phyloP scores from a whole-genome alignment of 53 echinoderm and acorn worm species.

The Patiria pectinifera region DNA sequence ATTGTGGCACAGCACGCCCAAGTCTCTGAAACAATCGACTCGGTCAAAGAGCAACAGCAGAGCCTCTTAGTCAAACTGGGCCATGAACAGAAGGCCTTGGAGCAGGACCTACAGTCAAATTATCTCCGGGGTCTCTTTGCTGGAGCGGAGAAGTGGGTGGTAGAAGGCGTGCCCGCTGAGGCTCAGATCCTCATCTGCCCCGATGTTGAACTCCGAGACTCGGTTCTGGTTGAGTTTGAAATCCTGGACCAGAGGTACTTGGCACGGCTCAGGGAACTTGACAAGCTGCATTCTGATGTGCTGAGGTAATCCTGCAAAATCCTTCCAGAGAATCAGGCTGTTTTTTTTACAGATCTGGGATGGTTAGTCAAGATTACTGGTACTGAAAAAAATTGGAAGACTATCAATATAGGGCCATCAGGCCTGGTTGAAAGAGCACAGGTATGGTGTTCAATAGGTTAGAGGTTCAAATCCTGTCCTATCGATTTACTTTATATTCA shows the following conservation, averaged over 20 bases:
- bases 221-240: constrained; percentile 80
- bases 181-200: constrained; percentile 85
- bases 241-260: constrained; percentile 79
- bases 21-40: constrained; percentile 71
- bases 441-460: not conserved
- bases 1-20: constrained; percentile 63
- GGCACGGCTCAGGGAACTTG: constrained; percentile 78
- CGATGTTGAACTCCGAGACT: constrained; percentile 68
- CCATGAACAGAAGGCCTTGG: constrained; percentile 76
- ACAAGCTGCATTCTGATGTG: constrained; percentile 74
- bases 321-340: too few species aligned
- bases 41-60: constrained; percentile 78
- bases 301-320: constrained; percentile 53
- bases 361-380: too few species aligned
- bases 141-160: constrained; percentile 80
- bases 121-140: constrained; percentile 59
- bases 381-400: too few species aligned
- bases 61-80: constrained; percentile 64
- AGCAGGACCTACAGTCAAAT: constrained; percentile 79
- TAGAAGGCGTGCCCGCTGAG: constrained; percentile 88
- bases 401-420: too few species aligned
- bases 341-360: too few species aligned
- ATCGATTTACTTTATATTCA: not conserved
- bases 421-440: not conserved
- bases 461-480: not conserved